Percentiles rank a stretch among this genome's conserved stretches.
Conservation (phyloP, 2,888 invertebrate species). For the Aleiodes alternator region DNA sequence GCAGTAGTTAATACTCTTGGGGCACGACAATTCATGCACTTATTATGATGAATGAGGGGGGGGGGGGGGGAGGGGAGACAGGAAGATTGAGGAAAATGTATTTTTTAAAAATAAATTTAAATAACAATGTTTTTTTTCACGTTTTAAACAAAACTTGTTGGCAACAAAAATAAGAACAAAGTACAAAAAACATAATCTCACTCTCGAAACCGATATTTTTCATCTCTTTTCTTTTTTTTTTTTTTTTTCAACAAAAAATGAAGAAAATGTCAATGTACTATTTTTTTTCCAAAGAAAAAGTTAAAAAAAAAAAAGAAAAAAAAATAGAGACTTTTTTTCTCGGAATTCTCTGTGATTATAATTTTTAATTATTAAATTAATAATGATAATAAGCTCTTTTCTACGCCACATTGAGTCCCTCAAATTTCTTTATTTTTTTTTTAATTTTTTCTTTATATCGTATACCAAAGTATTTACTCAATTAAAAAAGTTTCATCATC, state of each 20-base stretch:
- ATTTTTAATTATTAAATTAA: conserved; percentile 30
- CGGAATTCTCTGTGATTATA: conserved; percentile 14
- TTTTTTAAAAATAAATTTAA: conserved; percentile 40
- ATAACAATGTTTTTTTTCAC: conserved; percentile 36
- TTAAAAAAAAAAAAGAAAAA: not conserved
- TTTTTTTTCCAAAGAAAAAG: conserved; percentile 1
- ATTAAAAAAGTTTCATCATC: not conserved
- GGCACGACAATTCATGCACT: conserved; percentile 13
- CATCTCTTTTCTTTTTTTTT: conserved; percentile 17
- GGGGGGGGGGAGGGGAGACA: too few species aligned
- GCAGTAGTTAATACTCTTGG: too few species aligned
- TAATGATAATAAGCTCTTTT: conserved; percentile 48
- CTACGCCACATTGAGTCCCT: conserved; percentile 3
- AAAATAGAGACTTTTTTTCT: not conserved
- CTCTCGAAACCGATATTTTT: conserved; percentile 44
- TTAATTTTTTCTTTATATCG: not conserved
- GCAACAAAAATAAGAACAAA: conserved; percentile 59
- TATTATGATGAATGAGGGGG: not conserved
- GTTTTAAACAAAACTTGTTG: conserved; percentile 57
- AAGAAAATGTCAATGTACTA: conserved; percentile 2
- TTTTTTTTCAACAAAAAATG: conserved; percentile 2
- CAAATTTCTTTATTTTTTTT: conserved; percentile 13
- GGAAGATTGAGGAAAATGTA: not conserved
- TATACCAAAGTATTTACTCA: not conserved
- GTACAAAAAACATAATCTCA: conserved; percentile 69